Base-by-base conservation (phyloP, 1,140 invertebrate species). In the Ceratitis capitata region DNA sequence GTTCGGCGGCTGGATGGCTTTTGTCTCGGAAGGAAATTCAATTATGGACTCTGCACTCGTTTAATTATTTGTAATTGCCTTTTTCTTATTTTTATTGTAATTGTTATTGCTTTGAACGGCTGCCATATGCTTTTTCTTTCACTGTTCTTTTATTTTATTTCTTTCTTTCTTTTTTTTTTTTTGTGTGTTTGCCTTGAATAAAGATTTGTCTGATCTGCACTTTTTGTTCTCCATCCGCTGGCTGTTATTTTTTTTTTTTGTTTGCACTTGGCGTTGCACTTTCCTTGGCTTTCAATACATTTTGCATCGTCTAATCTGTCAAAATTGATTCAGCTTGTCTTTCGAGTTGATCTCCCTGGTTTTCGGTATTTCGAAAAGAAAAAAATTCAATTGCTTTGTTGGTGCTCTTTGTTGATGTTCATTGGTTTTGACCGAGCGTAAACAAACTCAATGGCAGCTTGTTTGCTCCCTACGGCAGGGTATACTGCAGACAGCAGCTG, bases 51-150 rank as follows among this genome's bases (percentile, higher is more conserved):
- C n/a, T 78, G 69, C 69, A 42, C 39, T 78, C 69, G 39, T 78
- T 78, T 78, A 78, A 78, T 78, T 78, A 78, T 78, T 78, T 78
- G 39, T 78, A 78, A 78, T 78, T 78, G 69, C 69, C 39, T 78
- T 74, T 39, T 74, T 74, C 16, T 74, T 78, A 26, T 61, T 61
- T 26, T 61, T 61, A 78, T 45, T 78, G 69, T 78, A 78, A 78
- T 78, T 39, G 45, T 23, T 45, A 45, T 23, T 42, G 69, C 39
- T 56, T 45, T n/a, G n/a, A 78, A 26, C 45, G 61, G 12, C 32
- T 35, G 16, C 61, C n/a, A n/a, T n/a, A n/a, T n/a, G n/a, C n/a
- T n/a, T n/a, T n/a, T n/a, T 39, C 23, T 61, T 49, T n/a, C n/a
- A n/a, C n/a, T n/a, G n/a, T n/a, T n/a, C n/a, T n/a, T n/a, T n/a